Evolutionary conservation across 2,113 vertebrate species (phyloP), one percentile per base, ranked within the genome.

Genomic region (Mesoclemmys tuberculata): DNA sequence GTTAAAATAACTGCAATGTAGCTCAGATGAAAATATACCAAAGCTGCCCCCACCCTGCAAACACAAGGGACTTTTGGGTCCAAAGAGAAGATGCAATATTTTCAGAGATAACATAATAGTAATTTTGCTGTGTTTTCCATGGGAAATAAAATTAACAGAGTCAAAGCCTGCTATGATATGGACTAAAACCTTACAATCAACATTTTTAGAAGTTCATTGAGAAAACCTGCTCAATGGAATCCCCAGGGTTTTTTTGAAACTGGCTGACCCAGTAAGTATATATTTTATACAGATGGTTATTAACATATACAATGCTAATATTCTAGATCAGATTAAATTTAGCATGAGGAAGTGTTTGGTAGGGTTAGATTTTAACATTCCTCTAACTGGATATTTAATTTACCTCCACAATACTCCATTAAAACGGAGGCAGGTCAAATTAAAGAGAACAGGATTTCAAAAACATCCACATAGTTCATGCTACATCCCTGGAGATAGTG

Each of bases 201-300:
- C 13, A 80, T 5, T 64, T 84, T 56, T 77, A 87, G 88, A 71
- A 54, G 51, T 44, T 14, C 31, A 35, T 1, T 64, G 87, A 89
- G 87, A 84, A 64, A 89, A 85, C 38, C 55, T 46, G 74, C 80
- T 94, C 90, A 86, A 49, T 68, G 85, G 64, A 64, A 95, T 88
- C 58, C 54, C 26, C 68, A 90, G 64, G 89, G 0, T 0, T 82
- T 88, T 89, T 90, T 96, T 90, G 35, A 82, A 95, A 95, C 93
- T 92, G 83, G 93, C 88, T 83, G 89, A 92, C 83, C 92, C 89
- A 95, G 92, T 77, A 91, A 92, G 86, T 56, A 88, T 68, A 61
- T 81, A 83, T 95, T 95, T 92, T 2, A 5, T 90, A 94, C 0
- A 93, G 96, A 71, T 80, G 90, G 95, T 95, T 97, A 96, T 95